Conservation (phyloP, 2,113 vertebrate species). For the Eudyptes chrysolophus region DNA sequence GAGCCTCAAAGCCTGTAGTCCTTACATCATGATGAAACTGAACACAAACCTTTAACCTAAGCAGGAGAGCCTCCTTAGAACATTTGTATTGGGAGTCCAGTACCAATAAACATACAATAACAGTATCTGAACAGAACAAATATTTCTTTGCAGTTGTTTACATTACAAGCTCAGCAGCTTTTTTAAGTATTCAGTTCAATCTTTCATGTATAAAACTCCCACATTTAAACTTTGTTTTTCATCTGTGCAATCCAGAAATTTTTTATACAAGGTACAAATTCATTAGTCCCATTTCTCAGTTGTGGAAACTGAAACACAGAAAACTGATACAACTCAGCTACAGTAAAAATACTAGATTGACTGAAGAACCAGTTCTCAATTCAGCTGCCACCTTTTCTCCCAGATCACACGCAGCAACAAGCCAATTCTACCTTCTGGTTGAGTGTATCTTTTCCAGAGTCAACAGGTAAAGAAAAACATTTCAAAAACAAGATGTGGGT, state of each 20-base stretch:
- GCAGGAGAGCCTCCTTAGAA: not conserved
- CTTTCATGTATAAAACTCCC: not conserved
- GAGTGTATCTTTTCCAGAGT: not conserved
- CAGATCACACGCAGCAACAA: not conserved
- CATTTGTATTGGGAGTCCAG: not conserved
- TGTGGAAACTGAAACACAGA: not conserved
- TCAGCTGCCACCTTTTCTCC: not conserved
- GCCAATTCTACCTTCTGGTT: not conserved
- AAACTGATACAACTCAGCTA: not conserved
- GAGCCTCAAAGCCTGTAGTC: not conserved
- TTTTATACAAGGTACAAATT: not conserved
- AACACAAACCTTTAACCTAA: not conserved
- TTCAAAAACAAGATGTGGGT: not conserved
- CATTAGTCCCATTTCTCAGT: not conserved
- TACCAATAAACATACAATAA: not conserved
- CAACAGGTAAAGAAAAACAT: not conserved
- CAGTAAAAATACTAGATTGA: not conserved
- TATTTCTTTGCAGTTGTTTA: not conserved
- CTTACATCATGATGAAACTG: not conserved
- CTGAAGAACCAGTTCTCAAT: not conserved
- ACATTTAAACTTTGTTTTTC: not conserved
- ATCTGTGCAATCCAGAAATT: not conserved
- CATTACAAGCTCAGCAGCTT: not conserved
- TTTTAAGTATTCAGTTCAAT: not conserved
- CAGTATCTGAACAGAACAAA: not conserved